A percentile compares a stretch with the other conserved stretches of the same genome.
phyloP scores from a whole-genome alignment of 2,888 invertebrate genomes.

The Eupithecia centaureata region DNA sequence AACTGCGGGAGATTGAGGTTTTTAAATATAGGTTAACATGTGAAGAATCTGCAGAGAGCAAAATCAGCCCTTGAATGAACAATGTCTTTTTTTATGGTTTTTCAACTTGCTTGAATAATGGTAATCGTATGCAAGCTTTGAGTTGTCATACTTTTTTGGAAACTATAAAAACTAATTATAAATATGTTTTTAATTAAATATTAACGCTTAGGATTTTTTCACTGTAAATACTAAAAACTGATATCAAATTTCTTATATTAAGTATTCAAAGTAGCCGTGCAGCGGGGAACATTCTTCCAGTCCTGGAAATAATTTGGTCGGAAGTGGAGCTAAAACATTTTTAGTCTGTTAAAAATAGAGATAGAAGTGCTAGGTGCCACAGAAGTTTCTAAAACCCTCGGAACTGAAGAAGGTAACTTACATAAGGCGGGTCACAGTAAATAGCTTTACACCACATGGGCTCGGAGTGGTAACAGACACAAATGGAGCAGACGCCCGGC shows the following conservation, averaged over 20 bases:
- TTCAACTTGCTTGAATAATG: not conserved
- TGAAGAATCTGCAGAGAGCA: not conserved
- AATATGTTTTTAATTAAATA: too few species aligned
- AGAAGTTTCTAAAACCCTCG: too few species aligned
- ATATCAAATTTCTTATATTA: too few species aligned
- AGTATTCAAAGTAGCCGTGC: too few species aligned
- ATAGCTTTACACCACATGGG: slow-evolving; percentile 95
- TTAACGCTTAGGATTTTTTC: too few species aligned
- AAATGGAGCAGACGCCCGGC: slow-evolving; percentile 92
- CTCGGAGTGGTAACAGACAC: slow-evolving; percentile 93
- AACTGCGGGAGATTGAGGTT: slow-evolving; percentile 80
- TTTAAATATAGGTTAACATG: not conserved
- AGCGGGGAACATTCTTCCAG: too few species aligned
- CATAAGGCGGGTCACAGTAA: slow-evolving; percentile 93
- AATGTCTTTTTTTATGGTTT: not conserved
- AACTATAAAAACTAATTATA: too few species aligned
- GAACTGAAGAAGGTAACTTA: slow-evolving; percentile 75
- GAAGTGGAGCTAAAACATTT: too few species aligned
- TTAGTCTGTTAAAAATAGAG: too few species aligned
- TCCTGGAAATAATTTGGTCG: too few species aligned
- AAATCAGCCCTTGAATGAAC: not conserved
- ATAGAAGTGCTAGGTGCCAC: too few species aligned
- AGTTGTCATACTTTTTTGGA: not conserved
- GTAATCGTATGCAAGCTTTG: not conserved
- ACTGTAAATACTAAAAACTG: too few species aligned